These are phyloP conservation scores for Ganaspis brasiliensis DNA, from an alignment of 2,888 invertebrate genomes.

Conservation along the genomic window DNA sequence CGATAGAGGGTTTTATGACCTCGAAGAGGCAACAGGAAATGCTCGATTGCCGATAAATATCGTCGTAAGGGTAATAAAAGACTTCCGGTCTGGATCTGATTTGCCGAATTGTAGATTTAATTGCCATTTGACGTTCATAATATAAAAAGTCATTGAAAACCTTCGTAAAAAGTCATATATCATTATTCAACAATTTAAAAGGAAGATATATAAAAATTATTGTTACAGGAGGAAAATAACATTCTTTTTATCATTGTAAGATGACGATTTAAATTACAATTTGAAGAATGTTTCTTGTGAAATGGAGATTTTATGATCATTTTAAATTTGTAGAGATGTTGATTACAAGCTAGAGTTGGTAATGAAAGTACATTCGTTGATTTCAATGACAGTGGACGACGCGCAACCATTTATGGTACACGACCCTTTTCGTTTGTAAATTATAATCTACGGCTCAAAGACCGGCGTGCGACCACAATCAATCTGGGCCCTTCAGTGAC, in stretches of 20 bases:
- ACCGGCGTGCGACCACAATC: conserved; percentile 36
- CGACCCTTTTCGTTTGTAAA: conserved; percentile 35
- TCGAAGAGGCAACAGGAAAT: conserved; percentile 32
- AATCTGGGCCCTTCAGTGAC: conserved; percentile 31
- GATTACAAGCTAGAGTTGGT: conserved; percentile 22
- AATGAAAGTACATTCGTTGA: conserved; percentile 23
- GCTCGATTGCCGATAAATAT: conserved; percentile 34
- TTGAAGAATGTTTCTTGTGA: not conserved
- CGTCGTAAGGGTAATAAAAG: conserved; percentile 33
- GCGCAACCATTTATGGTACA: conserved; percentile 19
- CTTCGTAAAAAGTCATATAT: too few relatives aligned
- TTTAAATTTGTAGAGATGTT: conserved; percentile 5
- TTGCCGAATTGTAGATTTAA: conserved; percentile 39
- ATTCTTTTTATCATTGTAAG: too few relatives aligned
- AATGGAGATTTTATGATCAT: not conserved
- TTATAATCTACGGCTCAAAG: conserved; percentile 30
- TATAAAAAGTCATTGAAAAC: not conserved
- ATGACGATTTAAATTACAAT: too few relatives aligned
- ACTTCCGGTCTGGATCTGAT: conserved; percentile 42
- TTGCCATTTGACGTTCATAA: not conserved
- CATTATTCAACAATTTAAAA: too few relatives aligned
- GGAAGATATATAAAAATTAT: too few relatives aligned
- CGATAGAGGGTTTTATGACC: conserved; percentile 31
- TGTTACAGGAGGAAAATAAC: too few relatives aligned
- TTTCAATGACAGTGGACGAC: conserved; percentile 22